Evolutionary conservation across 2,797 vertebrate genomes (phyloP), one percentile per base, ranked within the genome.

Genomic region (Chrysocyon brachyurus): DNA sequence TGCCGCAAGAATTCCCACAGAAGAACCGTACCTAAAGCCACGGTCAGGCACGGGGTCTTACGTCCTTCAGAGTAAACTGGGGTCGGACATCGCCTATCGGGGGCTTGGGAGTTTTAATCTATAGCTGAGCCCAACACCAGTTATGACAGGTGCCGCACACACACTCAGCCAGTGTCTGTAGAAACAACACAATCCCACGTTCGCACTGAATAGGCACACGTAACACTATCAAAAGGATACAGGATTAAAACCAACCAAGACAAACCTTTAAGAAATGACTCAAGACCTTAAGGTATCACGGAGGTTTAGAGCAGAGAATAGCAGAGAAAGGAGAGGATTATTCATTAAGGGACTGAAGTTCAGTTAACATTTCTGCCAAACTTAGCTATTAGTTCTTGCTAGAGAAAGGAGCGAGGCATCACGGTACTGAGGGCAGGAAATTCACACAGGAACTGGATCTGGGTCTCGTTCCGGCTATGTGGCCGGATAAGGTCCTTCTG

Each of bases 361-460:
- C 40, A 49, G 54, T 94, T 86, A 83, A 87, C 31, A 90, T 90
- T 75, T 92, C 72, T 17, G 78, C 33, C 68, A 87, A 63, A 91
- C 28, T 84, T 63, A 97, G 56, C 49, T 84, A 63, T 54, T 57
- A 90, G 5, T 17, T 66, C 59, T 57, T 63, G 64, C 31, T 73
- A 94, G 92, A 66, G 66, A 66, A 94, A 79, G 70, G 61, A 87
- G 26, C 2, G n/a, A 94, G 24, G 33, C 28, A 79, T 64, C n/a
- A 16, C 52, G 59, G 75, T 73, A 83, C 11, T 84, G 28, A 82
- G 31, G 36, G 28, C 61, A 73, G 86, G 31, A 59, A 63, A 61
- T 90, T 61, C 28, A 3, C 26, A 17, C 26, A 26, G 19, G 75
- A 96, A 33, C 54, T 31, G 64, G 52, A 78, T 40, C 15, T 63